Evolutionary conservation across 2,113 vertebrate genomes (phyloP), one percentile per base, ranked within the genome.

Genomic region (Mustelus asterias): DNA sequence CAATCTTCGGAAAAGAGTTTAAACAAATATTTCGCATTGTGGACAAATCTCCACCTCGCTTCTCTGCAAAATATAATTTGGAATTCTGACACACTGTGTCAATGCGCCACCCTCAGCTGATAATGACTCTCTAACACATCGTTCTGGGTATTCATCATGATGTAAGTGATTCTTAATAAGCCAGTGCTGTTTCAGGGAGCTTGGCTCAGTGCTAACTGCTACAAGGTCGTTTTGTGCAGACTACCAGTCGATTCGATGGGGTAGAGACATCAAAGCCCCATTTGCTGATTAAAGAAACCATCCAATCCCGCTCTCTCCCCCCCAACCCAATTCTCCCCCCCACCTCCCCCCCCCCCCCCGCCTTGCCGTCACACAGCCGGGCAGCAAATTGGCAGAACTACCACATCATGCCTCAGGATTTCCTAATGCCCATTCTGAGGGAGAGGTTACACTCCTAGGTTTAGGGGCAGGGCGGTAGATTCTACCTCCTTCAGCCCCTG

Each of bases 111-210:
- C 88, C 54, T 58, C 88, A 58, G 88, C 88, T 90, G 88, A 60
- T 90, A 90, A 90, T 90, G 88, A 90, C 54, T 90, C 60, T 60
- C 54, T 90, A 26, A 90, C 88, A 90, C 88, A n/a, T 90, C 88
- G 54, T 60, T 90, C n/a, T 90, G 88, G 88, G 88, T 90, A 24
- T 90, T 90, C 54, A 16, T 60, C 29, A 58, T 90, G 88, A 90
- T 54, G 54, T 90, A 90, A 90, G 48, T 90, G 88, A 90, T 90
- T 90, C 88, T 90, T 60, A 90, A 90, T 29, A 58, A 89, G 85
- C 18, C 20, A 89, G 54, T 60, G 54, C 54, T 89, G 86, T 90
- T 33, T 7, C 88, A 33, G 54, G 26, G 88, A 90, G 54, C 54
- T 13, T 7, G 22, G 26, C 29, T 90, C 88, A 60, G 11, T 33